Percentiles rank a stretch among this genome's conserved stretches.
phyloP scores from a whole-genome alignment of 2,888 invertebrate genomes.

The Drosophila nr. perissopoda region DNA sequence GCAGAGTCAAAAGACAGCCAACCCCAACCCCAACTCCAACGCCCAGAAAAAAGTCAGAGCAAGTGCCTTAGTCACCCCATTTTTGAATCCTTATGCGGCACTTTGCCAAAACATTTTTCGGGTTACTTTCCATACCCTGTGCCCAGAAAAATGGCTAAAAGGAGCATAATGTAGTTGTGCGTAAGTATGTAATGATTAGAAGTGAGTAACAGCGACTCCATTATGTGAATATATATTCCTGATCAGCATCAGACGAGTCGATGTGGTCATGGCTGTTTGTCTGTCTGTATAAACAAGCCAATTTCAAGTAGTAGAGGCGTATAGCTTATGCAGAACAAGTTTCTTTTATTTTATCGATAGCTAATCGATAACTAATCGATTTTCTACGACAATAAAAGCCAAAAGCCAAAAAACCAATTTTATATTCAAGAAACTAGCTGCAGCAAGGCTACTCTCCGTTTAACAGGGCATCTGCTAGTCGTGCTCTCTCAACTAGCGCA shows the following conservation, averaged over 20 bases:
- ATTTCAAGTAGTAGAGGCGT: not conserved
- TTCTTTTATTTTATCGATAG: not conserved
- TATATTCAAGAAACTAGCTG: not conserved
- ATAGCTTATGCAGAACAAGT: not conserved
- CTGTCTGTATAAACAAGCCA: not conserved
- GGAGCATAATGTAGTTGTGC: not conserved
- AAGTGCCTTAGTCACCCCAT: constrained; percentile 33
- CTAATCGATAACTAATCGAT: not conserved
- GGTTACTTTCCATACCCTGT: constrained; percentile 44
- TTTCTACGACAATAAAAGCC: not conserved
- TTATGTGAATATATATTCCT: not conserved
- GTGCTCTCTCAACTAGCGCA: not conserved
- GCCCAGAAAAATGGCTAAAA: not conserved
- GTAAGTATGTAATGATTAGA: not conserved
- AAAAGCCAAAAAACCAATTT: not conserved
- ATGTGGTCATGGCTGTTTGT: not conserved
- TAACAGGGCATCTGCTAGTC: not conserved
- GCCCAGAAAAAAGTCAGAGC: constrained; percentile 12
- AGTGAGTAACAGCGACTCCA: not conserved
- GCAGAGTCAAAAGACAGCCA: constrained; percentile 55
- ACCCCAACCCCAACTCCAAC: constrained; percentile 6
- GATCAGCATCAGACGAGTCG: not conserved
- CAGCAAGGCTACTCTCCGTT: rapidly evolving
- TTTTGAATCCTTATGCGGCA: constrained; percentile 61
- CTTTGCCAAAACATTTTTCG: constrained; percentile 71